Conservation (phyloP, 2,797 vertebrate species). For the Orientallactaga sibirica region DNA sequence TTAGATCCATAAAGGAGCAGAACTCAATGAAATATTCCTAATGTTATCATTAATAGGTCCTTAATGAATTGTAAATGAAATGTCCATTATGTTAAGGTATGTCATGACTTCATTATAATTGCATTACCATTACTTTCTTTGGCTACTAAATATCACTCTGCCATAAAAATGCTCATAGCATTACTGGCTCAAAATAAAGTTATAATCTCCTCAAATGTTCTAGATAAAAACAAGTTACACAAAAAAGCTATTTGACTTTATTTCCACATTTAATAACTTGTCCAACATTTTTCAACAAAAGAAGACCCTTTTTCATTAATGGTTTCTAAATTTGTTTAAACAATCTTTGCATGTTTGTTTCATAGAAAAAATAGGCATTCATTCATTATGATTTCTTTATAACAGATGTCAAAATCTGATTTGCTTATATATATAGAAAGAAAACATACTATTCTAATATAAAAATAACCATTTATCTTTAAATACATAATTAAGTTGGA, state of each 20-base stretch:
- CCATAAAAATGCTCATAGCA: conserved; percentile 49
- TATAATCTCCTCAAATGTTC: conserved; percentile 4
- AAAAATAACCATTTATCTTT: conserved; percentile 20
- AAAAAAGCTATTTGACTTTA: conserved; percentile 52
- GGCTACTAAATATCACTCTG: conserved; percentile 40
- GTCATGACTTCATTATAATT: conserved; percentile 52
- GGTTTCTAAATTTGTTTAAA: conserved; percentile 19
- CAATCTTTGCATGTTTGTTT: conserved; percentile 39
- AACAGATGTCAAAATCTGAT: conserved; percentile 32
- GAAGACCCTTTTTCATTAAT: conserved; percentile 19
- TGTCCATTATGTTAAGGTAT: conserved; percentile 50
- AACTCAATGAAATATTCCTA: conserved; percentile 57
- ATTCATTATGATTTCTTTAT: conserved; percentile 37
- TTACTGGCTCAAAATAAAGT: conserved; percentile 46
- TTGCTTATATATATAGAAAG: not conserved
- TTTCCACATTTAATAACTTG: not conserved
- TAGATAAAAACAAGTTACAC: conserved; percentile 30
- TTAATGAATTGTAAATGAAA: conserved; percentile 51
- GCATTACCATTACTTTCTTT: conserved; percentile 34
- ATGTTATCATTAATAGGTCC: conserved; percentile 44
- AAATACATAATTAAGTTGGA: conserved; percentile 36
- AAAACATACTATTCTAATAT: not conserved
- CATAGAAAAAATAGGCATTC: not conserved
- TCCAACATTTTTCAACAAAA: conserved; percentile 24
- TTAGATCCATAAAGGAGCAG: not conserved